A percentile compares a stretch with the other conserved stretches of the same genome.
These are phyloP conservation scores for Danio rerio DNA, from an alignment of 2,113 vertebrate species.

Conservation along the genomic window DNA sequence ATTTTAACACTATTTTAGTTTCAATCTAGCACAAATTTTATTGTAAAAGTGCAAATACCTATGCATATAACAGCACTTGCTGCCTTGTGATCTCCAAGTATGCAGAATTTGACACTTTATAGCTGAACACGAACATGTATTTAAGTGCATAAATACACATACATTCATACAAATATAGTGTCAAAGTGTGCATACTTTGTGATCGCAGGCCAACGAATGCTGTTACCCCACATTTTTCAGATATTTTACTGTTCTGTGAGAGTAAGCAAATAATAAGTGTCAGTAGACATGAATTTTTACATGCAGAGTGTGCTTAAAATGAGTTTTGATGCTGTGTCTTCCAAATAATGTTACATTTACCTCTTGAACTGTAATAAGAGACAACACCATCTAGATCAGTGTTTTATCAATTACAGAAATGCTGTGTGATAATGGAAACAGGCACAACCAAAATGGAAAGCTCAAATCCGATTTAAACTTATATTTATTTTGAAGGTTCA, in stretches of 20 bases:
- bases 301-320: not conserved
- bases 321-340: not conserved
- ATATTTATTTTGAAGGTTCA: not conserved
- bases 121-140: too few species aligned
- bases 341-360: not conserved
- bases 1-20: too few species aligned
- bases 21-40: too few species aligned
- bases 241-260: not conserved
- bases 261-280: not conserved
- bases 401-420: not conserved
- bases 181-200: too few species aligned
- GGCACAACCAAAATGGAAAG: not conserved
- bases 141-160: too few species aligned
- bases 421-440: not conserved
- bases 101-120: too few species aligned
- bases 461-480: slow-evolving; percentile 4
- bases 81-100: too few species aligned
- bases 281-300: not conserved
- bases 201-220: too few species aligned
- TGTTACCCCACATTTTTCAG: too few species aligned
- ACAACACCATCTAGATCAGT: not conserved
- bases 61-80: too few species aligned
- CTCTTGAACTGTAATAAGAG: not conserved
- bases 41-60: too few species aligned
- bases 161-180: too few species aligned